Base-by-base conservation (phyloP, 2,888 invertebrate species). In the Meteorus cinctellus region DNA sequence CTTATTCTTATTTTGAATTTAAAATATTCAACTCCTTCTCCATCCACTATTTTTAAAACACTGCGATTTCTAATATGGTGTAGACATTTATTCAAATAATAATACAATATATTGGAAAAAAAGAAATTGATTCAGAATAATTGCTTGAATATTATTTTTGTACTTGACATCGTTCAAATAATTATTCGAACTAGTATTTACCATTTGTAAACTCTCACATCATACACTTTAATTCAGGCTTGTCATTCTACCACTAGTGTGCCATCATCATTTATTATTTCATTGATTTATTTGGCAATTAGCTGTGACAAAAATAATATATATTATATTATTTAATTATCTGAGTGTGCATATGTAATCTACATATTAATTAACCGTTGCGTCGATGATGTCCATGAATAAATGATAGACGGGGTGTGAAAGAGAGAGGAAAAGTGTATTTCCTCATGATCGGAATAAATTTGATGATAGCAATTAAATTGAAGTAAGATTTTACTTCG, bases 401-500 rank as follows among this genome's bases (percentile, higher is more conserved):
- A 73, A 34, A 68, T 55, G 60, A 71, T 45, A 34, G 14, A 72
- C 29, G 68, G 60, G 14, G 59, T 31, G 19, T 59, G 69, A 74
- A 55, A 63, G 66, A 16, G 76, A 68, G 75, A 72, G 72, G n/a
- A 48, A n/a, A n/a, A n/a, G 3, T 48, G 77, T 77, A 62, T 71
- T 34, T 34, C 24, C 34, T 34, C 34, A 12, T 41, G 12, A 41
- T 12, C 8, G 12, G 65, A 63, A 72, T 77, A 68, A 73, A 78
- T 70, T 77, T 84, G 84, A 84, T 82, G 85, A 86, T 87, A 82
- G 85, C 85, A 85, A 87, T 87, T 87, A 85, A 86, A 86, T 85
- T 84, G 84, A 87, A 85, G 79, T 82, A 82, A 86, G 86, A 88
- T 87, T 84, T 81, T 81, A 78, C 79, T 79, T 73, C 36, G 71